These are phyloP conservation scores for Ophraella communa DNA, from an alignment of 2,888 invertebrate species.

Conservation along the genomic window DNA sequence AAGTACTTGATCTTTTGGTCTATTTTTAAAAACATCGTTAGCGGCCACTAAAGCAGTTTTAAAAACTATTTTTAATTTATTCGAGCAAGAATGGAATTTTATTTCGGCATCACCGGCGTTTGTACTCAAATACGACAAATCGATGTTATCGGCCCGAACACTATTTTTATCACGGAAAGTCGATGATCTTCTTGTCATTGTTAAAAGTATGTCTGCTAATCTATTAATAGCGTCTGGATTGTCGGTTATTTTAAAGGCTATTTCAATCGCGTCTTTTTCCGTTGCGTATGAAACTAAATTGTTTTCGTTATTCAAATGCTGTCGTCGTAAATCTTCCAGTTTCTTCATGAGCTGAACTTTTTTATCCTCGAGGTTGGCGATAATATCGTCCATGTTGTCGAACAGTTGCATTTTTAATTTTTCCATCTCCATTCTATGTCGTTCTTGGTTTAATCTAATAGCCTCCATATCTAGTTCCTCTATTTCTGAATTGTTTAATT, in stretches of 20 bases:
- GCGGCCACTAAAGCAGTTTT: conserved; percentile 57
- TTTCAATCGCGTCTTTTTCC: conserved; percentile 53
- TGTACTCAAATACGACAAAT: conserved; percentile 46
- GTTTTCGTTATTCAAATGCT: conserved; percentile 51
- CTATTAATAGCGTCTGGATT: conserved; percentile 54
- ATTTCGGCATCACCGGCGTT: conserved; percentile 50
- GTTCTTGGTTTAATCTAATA: conserved; percentile 48
- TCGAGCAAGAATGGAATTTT: conserved; percentile 50
- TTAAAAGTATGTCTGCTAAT: conserved; percentile 56
- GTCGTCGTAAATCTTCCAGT: conserved; percentile 55
- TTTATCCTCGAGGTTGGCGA: conserved; percentile 55
- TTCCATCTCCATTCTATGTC: conserved; percentile 50
- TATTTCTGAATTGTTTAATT: conserved; percentile 48
- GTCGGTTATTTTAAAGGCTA: conserved; percentile 53
- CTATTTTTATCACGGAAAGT: conserved; percentile 57
- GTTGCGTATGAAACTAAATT: conserved; percentile 55
- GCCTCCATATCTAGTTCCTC: conserved; percentile 51
- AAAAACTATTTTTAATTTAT: conserved; percentile 54
- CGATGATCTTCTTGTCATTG: conserved; percentile 54
- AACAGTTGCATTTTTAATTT: conserved; percentile 48
- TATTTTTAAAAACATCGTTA: conserved; percentile 57
- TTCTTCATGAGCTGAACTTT: conserved; percentile 53
- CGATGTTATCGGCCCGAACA: conserved; percentile 56
- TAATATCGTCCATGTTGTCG: conserved; percentile 57
- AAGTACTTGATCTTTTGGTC: conserved; percentile 58